A percentile compares a stretch with the other conserved stretches of the same genome.
phyloP scores from a whole-genome alignment of 2,888 invertebrate genomes.

The Elegia similella region DNA sequence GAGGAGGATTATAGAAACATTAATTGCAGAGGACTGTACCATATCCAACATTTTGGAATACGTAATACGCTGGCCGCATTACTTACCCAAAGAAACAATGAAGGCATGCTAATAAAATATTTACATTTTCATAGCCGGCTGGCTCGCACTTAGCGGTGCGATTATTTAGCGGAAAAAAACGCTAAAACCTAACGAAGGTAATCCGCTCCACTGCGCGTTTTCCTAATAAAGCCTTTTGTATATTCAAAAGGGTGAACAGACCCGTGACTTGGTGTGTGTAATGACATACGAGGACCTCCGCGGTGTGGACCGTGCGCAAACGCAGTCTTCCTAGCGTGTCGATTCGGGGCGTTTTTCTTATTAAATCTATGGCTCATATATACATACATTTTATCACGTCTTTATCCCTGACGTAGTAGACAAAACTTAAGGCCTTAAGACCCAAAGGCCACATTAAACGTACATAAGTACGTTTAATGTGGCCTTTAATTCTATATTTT shows the following conservation, averaged over 20 bases:
- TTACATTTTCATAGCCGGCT: slow-evolving; percentile 16
- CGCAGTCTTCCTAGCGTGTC: too few relatives aligned
- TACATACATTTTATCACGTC: too few relatives aligned
- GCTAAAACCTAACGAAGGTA: slow-evolving; percentile 13
- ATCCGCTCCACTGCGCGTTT: not conserved
- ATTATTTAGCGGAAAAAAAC: slow-evolving; percentile 14
- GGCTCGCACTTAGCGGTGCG: slow-evolving; percentile 11
- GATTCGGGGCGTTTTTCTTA: too few relatives aligned
- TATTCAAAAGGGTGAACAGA: not conserved
- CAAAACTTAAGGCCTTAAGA: too few relatives aligned
- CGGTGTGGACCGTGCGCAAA: too few relatives aligned
- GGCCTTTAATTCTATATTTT: too few relatives aligned
- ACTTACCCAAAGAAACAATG: slow-evolving; percentile 5
- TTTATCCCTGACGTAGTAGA: too few relatives aligned
- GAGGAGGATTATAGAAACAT: not conserved
- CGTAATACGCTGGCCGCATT: slow-evolving; percentile 13
- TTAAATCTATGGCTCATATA: too few relatives aligned
- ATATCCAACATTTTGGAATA: slow-evolving; percentile 14
- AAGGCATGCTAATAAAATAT: slow-evolving; percentile 15
- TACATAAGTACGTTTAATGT: too few relatives aligned
- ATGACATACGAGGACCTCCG: not conserved
- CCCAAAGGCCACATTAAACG: too few relatives aligned
- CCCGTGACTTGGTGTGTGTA: not conserved
- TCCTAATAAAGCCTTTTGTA: not conserved
- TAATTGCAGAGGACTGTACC: not conserved